Conservation (phyloP, 2,888 invertebrate species). For the Trichopria drosophilae region DNA sequence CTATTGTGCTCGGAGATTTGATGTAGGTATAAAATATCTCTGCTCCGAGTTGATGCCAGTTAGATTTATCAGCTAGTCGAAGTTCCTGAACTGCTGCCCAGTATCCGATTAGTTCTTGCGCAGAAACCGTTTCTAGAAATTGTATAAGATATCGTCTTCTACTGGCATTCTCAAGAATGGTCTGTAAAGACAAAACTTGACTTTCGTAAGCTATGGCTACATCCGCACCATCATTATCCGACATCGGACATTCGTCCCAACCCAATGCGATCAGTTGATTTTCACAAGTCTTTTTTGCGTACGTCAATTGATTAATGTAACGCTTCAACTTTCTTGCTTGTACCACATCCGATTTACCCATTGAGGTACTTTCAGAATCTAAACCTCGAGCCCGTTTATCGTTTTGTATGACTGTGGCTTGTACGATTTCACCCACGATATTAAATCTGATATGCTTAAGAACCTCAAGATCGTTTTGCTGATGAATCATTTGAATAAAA, state of each 20-base stretch:
- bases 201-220: conserved; percentile 43
- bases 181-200: conserved; percentile 67
- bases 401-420: conserved; percentile 89
- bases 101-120: conserved; percentile 82
- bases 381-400: conserved; percentile 83
- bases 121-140: conserved; percentile 80
- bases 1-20: conserved; percentile 76
- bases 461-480: conserved; percentile 78
- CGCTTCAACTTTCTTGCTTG: conserved; percentile 81
- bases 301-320: conserved; percentile 80
- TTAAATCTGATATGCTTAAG: conserved; percentile 83
- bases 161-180: conserved; percentile 75
- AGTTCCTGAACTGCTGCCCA: conserved; percentile 87
- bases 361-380: conserved; percentile 64
- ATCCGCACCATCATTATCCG: conserved; percentile 49
- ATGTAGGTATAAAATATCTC: conserved; percentile 91
- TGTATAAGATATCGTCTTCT: conserved; percentile 79
- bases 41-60: conserved; percentile 85
- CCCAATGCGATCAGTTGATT: conserved; percentile 73
- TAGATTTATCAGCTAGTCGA: conserved; percentile 72
- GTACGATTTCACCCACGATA: conserved; percentile 90
- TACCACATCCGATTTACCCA: conserved; percentile 73
- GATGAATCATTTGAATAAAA: conserved; percentile 81
- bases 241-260: conserved; percentile 68
- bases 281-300: conserved; percentile 81